Conservation (phyloP, 1,140 invertebrate genomes). For the Cryptotermes secundus region DNA sequence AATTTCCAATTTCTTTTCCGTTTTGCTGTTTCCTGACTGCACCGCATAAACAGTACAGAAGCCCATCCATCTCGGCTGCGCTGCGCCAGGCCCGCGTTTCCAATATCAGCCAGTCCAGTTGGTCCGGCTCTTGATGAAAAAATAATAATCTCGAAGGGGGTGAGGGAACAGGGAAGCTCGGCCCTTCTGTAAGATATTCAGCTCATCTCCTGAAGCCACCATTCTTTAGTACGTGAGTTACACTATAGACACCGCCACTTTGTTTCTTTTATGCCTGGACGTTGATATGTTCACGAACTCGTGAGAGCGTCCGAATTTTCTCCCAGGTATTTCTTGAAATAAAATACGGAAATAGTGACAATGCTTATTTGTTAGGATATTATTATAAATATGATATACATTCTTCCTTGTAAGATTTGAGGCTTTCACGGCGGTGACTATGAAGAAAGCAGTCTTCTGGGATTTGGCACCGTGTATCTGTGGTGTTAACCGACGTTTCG, state of each 20-base stretch:
- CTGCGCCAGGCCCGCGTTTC: neutral
- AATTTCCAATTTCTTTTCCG: constrained; percentile 34
- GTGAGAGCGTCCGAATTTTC: neutral
- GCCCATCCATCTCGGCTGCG: constrained; percentile 28
- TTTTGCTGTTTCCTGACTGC: constrained; percentile 24
- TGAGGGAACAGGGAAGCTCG: neutral
- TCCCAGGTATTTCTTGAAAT: neutral
- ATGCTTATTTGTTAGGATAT: no score
- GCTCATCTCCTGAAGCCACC: neutral
- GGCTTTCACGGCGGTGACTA: no score
- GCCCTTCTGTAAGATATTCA: neutral
- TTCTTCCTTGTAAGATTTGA: no score
- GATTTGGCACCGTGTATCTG: no score
- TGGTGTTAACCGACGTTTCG: no score
- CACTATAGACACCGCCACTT: neutral
- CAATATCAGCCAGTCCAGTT: constrained; percentile 21
- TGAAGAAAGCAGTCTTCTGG: no score
- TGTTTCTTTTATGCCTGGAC: neutral
- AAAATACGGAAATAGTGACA: neutral
- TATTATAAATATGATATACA: no score
- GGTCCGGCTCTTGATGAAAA: constrained; percentile 28
- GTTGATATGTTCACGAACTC: neutral
- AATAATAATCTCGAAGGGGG: constrained; percentile 25
- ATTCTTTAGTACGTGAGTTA: no score
- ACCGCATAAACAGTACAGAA: constrained; percentile 32